phyloP scores from a whole-genome alignment of 2,797 vertebrate species.

The Cephalopachus bancanus region DNA sequence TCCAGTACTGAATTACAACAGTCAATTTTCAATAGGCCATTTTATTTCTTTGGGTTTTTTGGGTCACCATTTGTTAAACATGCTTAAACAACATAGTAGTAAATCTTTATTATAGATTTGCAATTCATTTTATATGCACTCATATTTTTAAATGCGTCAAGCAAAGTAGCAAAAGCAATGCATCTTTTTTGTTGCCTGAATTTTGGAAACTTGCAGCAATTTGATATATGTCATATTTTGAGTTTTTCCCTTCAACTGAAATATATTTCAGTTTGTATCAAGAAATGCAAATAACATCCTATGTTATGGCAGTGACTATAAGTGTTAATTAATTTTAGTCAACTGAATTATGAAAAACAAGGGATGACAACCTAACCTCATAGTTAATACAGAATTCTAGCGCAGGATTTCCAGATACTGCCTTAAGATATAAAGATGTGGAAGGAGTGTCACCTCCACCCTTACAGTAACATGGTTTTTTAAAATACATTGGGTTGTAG shows the following conservation, averaged over 20 bases:
- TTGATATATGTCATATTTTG: not conserved
- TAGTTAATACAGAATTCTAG: not conserved
- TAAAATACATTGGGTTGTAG: too few relatives aligned
- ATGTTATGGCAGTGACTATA: not conserved
- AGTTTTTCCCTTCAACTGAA: not conserved
- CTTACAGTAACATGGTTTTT: not conserved
- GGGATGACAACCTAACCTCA: not conserved
- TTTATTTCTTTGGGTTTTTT: not conserved
- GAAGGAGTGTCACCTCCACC: rapidly evolving
- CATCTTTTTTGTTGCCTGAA: not conserved
- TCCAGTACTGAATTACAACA: not conserved
- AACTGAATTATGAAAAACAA: not conserved
- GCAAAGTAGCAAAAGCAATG: not conserved
- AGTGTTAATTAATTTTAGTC: not conserved
- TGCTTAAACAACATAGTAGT: not conserved
- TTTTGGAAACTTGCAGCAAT: not conserved
- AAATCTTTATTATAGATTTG: slow-evolving; percentile 17
- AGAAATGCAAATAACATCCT: not conserved
- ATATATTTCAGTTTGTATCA: not conserved
- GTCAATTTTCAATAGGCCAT: not conserved
- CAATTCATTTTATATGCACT: not conserved
- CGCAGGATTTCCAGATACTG: not conserved
- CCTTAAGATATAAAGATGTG: not conserved
- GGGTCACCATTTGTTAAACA: not conserved
- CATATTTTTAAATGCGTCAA: not conserved